Evolutionary conservation across 1,140 invertebrate species (phyloP).

Genomic region (Lanistes nyassanus): DNA sequence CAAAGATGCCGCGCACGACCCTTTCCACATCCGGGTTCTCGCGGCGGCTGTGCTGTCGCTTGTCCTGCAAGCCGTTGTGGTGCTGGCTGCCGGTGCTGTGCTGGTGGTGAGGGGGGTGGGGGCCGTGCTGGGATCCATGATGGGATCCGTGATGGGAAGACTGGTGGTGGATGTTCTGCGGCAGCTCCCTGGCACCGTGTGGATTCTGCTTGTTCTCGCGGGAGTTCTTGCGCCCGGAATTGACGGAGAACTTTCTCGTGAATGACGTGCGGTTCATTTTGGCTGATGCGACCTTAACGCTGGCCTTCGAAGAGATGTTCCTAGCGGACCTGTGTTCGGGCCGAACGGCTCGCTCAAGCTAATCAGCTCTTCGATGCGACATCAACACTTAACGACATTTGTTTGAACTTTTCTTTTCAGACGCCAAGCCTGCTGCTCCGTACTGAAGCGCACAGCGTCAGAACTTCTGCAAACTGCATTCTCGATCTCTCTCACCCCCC

Average conservation of each 20-base stretch:
- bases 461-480: no score
- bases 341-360: no score
- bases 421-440: no score
- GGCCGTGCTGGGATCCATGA: neutral
- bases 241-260: constrained; percentile 27
- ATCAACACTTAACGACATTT: no score
- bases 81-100: neutral
- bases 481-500: no score
- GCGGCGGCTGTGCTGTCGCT: constrained; percentile 31
- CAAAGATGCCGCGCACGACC: constrained; percentile 42
- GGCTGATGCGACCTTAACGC: neutral
- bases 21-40: constrained; percentile 36
- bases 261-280: constrained; percentile 35
- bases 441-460: no score
- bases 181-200: neutral
- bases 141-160: neutral
- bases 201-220: constrained; percentile 21
- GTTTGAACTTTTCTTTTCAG: no score
- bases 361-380: no score
- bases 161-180: no score
- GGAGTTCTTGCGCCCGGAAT: constrained; percentile 25
- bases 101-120: constrained; percentile 7
- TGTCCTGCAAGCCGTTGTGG: constrained; percentile 30
- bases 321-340: no score
- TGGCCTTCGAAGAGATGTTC: neutral